phyloP scores from a whole-genome alignment of 1,140 invertebrate genomes.

The Drosophila arizonae region DNA sequence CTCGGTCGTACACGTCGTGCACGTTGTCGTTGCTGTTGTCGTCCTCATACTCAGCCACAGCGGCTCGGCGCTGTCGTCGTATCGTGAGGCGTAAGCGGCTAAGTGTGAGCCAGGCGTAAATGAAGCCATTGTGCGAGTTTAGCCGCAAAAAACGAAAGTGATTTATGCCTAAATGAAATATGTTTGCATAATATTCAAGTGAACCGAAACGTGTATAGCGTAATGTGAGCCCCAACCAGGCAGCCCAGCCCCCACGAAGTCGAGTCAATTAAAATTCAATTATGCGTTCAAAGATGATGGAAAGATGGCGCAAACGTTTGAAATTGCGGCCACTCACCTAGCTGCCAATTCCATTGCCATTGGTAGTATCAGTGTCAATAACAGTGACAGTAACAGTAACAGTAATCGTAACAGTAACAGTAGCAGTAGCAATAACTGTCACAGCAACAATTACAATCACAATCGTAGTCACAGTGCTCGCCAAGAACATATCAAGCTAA shows the following conservation, averaged over 20 bases:
- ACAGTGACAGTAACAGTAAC: background rate
- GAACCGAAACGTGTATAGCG: conserved; percentile 24
- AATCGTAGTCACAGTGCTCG: conserved; percentile 2
- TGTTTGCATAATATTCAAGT: conserved; percentile 56
- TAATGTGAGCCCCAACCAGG: conserved; percentile 5
- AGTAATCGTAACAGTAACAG: background rate
- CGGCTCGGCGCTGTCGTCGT: conserved; percentile 22
- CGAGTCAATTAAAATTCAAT: conserved; percentile 78
- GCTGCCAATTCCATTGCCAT: conserved; percentile 11
- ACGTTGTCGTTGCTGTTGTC: conserved; percentile 36
- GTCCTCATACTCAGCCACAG: conserved; percentile 8
- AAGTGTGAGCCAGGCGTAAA: conserved; percentile 54
- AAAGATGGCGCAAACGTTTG: conserved; percentile 76
- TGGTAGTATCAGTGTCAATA: background rate
- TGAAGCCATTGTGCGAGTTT: conserved; percentile 65
- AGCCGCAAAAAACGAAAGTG: conserved; percentile 73
- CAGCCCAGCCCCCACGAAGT: conserved; percentile 6
- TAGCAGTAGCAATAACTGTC: conserved; percentile 1
- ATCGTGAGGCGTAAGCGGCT: conserved; percentile 33
- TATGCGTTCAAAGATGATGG: conserved; percentile 71
- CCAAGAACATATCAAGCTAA: conserved; percentile 36
- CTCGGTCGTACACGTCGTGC: conserved; percentile 20
- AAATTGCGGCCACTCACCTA: conserved; percentile 65
- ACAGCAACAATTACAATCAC: background rate
- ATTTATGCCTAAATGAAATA: conserved; percentile 75